Percentiles rank a stretch among this genome's conserved stretches.
phyloP scores from a whole-genome alignment of 2,888 invertebrate genomes.

The Candidula unifasciata region DNA sequence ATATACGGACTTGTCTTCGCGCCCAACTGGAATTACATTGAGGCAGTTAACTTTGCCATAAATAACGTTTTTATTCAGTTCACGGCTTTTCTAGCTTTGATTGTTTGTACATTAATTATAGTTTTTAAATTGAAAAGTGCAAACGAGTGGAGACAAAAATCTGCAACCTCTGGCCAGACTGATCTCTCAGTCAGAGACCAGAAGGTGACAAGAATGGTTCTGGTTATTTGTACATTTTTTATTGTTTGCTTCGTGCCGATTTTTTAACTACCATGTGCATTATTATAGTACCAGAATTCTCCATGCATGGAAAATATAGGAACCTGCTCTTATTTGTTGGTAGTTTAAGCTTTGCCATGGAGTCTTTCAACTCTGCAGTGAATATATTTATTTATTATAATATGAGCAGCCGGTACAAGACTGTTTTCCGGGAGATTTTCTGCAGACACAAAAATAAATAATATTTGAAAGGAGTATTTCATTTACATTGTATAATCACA shows the following conservation, averaged over 20 bases:
- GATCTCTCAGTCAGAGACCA: constrained; percentile 19
- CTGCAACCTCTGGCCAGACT: background rate
- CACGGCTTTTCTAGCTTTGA: background rate
- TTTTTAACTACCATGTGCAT: constrained; percentile 2
- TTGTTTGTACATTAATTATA: constrained; percentile 11
- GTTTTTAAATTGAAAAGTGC: constrained; percentile 14
- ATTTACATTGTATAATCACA: too few species aligned
- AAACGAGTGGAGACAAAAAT: background rate
- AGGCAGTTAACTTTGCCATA: constrained; percentile 12
- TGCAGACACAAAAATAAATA: background rate
- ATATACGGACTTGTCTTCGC: constrained; percentile 18
- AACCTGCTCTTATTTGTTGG: constrained; percentile 4
- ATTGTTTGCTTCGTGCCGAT: constrained; percentile 14
- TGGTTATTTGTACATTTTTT: constrained; percentile 14
- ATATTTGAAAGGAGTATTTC: too few species aligned
- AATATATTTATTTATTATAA: constrained; percentile 40
- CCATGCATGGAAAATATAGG: background rate
- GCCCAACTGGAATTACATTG: background rate
- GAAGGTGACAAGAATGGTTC: constrained; percentile 31
- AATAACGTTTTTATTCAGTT: constrained; percentile 17
- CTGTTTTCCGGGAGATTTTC: background rate
- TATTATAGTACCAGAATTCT: constrained; percentile 16
- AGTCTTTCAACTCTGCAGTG: constrained; percentile 26
- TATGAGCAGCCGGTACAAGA: constrained; percentile 34
- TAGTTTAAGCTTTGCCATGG: background rate